These are phyloP conservation scores for Galaxea fascicularis DNA, from an alignment of 92 coral and sea anemone species.

Conservation along the genomic window DNA sequence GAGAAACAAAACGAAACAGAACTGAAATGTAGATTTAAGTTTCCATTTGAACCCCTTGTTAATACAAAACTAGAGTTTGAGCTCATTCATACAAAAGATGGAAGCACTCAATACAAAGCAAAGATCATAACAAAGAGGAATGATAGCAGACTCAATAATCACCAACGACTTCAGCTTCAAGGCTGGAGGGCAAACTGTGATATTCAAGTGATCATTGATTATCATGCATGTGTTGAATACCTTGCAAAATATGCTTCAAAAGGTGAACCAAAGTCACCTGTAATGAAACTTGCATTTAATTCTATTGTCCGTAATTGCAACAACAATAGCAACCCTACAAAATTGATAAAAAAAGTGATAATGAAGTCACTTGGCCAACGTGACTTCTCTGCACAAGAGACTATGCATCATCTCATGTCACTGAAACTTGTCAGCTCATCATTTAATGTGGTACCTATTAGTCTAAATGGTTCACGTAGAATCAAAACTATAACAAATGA, in stretches of 20 bases:
- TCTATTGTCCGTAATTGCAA: conserved; percentile 49
- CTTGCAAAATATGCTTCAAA: not conserved
- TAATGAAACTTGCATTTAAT: conserved; percentile 46
- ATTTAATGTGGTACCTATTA: conserved; percentile 59
- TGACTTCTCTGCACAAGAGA: conserved; percentile 68
- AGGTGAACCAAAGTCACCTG: conserved; percentile 50
- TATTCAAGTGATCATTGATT: too few relatives aligned
- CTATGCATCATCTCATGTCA: conserved; percentile 57
- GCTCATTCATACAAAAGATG: conserved; percentile 58
- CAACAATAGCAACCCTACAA: conserved; percentile 33
- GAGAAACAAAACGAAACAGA: conserved; percentile 57
- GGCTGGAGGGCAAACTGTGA: too few relatives aligned
- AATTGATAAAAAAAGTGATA: conserved; percentile 49
- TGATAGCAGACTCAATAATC: conserved; percentile 48
- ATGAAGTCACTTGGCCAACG: conserved; percentile 67
- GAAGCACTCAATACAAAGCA: conserved; percentile 50
- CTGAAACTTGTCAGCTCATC: conserved; percentile 57
- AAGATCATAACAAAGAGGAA: conserved; percentile 65
- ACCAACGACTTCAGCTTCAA: too few relatives aligned
- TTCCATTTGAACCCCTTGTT: conserved; percentile 55
- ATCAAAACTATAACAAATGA: conserved; percentile 30
- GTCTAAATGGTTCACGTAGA: conserved; percentile 65
- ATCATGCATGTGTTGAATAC: too few relatives aligned
- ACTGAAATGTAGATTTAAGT: conserved; percentile 68
- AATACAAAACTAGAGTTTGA: conserved; percentile 67